Conservation (phyloP, 2,113 vertebrate genomes). For the Progne subis region DNA sequence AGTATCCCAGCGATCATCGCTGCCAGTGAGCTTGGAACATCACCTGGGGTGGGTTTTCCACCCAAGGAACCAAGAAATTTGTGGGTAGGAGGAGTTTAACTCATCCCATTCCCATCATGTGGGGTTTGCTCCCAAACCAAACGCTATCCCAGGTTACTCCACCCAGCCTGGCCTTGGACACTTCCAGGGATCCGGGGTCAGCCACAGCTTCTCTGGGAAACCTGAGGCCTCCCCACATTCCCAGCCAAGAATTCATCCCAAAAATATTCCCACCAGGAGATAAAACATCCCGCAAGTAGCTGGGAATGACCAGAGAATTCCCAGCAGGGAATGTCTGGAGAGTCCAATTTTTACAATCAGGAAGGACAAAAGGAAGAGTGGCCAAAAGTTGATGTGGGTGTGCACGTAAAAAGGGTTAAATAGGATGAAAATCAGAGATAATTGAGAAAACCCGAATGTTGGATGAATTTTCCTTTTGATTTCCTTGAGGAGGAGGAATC, state of each 20-base stretch:
- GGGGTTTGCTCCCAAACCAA: background rate
- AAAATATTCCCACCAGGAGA: background rate
- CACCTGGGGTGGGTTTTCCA: background rate
- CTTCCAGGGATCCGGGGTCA: background rate
- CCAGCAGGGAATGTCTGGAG: background rate
- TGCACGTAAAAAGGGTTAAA: background rate
- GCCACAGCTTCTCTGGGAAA: background rate
- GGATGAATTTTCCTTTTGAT: background rate
- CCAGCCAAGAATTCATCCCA: background rate
- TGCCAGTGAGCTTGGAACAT: background rate
- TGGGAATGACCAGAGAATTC: background rate
- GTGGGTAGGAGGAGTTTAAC: background rate
- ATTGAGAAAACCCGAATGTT: background rate
- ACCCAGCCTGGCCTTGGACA: background rate
- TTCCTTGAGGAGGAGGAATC: background rate
- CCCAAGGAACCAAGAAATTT: background rate
- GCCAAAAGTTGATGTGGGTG: background rate
- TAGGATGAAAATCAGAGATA: background rate
- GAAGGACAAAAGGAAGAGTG: background rate
- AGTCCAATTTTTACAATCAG: background rate
- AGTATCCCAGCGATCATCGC: accelerated
- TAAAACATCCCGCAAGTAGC: accelerated
- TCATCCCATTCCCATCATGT: background rate
- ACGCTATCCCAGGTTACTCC: accelerated
- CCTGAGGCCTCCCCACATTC: background rate